phyloP scores from a whole-genome alignment of 2,888 invertebrate species.

The Hipparchia sbordonii region DNA sequence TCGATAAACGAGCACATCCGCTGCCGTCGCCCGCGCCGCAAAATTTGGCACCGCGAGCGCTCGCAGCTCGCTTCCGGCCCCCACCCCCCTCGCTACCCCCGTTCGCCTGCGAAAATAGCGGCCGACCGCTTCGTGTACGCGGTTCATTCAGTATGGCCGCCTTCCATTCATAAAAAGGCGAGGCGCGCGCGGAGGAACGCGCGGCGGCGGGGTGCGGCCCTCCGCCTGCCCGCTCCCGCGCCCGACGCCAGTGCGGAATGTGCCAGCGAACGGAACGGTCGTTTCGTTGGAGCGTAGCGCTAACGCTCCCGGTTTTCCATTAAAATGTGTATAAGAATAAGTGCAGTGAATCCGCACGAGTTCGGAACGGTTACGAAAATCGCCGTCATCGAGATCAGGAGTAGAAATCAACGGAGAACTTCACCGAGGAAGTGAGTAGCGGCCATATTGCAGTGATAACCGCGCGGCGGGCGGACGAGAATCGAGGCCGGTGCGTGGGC shows the following conservation, averaged over 20 bases:
- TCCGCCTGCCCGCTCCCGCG: slow-evolving; percentile 78
- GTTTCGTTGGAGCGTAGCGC: slow-evolving; percentile 84
- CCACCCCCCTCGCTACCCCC: slow-evolving; percentile 73
- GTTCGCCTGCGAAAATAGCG: slow-evolving; percentile 80
- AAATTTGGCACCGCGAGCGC: slow-evolving; percentile 82
- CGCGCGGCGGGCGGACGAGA: slow-evolving; percentile 83
- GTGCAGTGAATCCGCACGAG: slow-evolving; percentile 83
- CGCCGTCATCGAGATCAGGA: slow-evolving; percentile 82
- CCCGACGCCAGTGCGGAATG: slow-evolving; percentile 83
- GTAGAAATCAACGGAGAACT: slow-evolving; percentile 83
- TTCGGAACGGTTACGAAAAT: slow-evolving; percentile 81
- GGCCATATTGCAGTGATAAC: slow-evolving; percentile 84
- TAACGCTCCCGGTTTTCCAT: slow-evolving; percentile 83
- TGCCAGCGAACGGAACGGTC: slow-evolving; percentile 82
- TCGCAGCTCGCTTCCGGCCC: slow-evolving; percentile 80
- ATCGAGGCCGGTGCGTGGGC: slow-evolving; percentile 84
- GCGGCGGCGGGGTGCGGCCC: slow-evolving; percentile 79
- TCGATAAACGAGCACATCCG: slow-evolving; percentile 82
- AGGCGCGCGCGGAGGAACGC: slow-evolving; percentile 74
- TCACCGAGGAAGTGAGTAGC: slow-evolving; percentile 84
- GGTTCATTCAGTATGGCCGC: slow-evolving; percentile 88
- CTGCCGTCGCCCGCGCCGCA: slow-evolving; percentile 81
- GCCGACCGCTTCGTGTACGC: slow-evolving; percentile 83
- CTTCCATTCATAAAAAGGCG: slow-evolving; percentile 88
- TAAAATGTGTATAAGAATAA: slow-evolving; percentile 84